These are phyloP conservation scores for Sepiola atlantica DNA, from an alignment of 2,888 invertebrate genomes.

Conservation along the genomic window DNA sequence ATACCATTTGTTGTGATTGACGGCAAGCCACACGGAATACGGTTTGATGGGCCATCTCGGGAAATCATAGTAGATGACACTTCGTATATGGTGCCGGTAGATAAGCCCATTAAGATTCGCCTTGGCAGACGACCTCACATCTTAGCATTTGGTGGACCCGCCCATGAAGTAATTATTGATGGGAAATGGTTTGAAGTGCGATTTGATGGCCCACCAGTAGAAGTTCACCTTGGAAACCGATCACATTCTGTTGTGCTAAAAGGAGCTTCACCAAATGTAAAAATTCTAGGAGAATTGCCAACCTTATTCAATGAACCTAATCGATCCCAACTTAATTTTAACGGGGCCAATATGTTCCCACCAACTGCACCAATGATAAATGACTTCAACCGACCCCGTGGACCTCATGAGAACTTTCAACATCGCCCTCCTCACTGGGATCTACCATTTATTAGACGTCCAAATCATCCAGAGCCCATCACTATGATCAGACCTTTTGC, in stretches of 20 bases:
- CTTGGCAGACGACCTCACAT: slow-evolving; percentile 65
- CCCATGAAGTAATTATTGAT: slow-evolving; percentile 74
- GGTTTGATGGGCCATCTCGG: slow-evolving; percentile 92
- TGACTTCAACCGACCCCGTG: slow-evolving; percentile 39
- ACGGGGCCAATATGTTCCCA: slow-evolving; percentile 23
- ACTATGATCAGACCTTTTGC: slow-evolving; percentile 36
- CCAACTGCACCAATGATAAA: slow-evolving; percentile 19
- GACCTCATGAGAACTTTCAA: slow-evolving; percentile 33
- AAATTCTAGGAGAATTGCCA: slow-evolving; percentile 78
- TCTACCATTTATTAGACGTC: slow-evolving; percentile 23
- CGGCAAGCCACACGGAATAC: slow-evolving; percentile 79
- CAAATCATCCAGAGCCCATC: slow-evolving; percentile 37
- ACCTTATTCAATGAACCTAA: not conserved
- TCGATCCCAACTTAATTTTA: not conserved
- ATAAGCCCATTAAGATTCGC: slow-evolving; percentile 76
- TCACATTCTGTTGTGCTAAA: slow-evolving; percentile 84
- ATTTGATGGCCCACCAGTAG: slow-evolving; percentile 90
- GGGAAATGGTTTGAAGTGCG: slow-evolving; percentile 82
- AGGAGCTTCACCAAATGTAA: slow-evolving; percentile 94
- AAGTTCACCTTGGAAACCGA: slow-evolving; percentile 86
- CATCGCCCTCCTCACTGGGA: slow-evolving; percentile 38
- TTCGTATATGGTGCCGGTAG: slow-evolving; percentile 77
- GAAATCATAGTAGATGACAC: slow-evolving; percentile 91
- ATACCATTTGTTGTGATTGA: slow-evolving; percentile 73
- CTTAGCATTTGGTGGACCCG: slow-evolving; percentile 73